Evolutionary conservation across 2,797 vertebrate genomes (phyloP).

Genomic region (Falco concolor): DNA sequence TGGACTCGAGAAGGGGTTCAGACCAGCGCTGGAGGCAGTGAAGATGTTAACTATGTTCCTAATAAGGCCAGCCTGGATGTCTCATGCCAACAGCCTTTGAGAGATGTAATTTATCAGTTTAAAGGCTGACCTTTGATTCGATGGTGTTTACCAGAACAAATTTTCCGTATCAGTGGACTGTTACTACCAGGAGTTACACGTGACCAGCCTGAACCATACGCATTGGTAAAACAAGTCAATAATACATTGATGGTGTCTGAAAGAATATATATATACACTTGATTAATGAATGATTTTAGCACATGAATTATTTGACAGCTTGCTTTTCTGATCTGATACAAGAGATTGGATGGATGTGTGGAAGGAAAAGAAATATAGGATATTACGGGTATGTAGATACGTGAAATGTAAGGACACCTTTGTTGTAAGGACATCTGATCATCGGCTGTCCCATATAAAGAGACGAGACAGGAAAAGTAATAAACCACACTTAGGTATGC

Average conservation of each 20-base stretch:
- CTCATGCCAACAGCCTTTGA: not conserved
- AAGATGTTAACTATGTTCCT: not conserved
- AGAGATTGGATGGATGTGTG: not conserved
- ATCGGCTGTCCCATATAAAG: not conserved
- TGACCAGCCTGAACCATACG: not conserved
- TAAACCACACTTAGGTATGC: accelerated
- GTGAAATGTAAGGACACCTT: not conserved
- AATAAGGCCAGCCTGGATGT: not conserved
- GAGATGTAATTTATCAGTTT: not conserved
- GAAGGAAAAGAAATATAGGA: not conserved
- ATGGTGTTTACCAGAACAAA: not conserved
- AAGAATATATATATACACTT: not conserved
- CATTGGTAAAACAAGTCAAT: not conserved
- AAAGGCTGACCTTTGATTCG: not conserved
- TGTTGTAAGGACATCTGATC: not conserved
- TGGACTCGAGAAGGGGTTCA: not conserved
- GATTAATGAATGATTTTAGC: not conserved
- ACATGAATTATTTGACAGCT: not conserved
- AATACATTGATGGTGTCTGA: not conserved
- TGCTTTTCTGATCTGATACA: not conserved
- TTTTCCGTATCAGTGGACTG: not conserved
- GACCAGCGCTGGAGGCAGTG: not conserved
- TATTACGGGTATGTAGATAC: not conserved
- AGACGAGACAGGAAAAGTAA: not conserved
- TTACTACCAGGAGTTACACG: not conserved